A percentile compares a stretch with the other conserved stretches of the same genome.
phyloP scores from a whole-genome alignment of 2,888 invertebrate species.

The Brachylomia viminalis region DNA sequence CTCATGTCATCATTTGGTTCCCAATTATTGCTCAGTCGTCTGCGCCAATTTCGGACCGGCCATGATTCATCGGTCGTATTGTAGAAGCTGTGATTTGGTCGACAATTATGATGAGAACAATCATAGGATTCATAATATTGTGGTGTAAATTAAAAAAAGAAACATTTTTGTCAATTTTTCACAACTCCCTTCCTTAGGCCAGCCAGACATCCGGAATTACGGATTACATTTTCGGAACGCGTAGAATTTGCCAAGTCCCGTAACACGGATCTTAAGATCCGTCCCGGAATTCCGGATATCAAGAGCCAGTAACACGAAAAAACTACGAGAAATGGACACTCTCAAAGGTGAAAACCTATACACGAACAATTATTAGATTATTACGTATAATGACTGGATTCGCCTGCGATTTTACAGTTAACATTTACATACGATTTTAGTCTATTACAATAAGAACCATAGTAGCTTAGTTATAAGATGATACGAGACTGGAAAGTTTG shows the following conservation, averaged over 20 bases:
- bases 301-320: constrained; percentile 37
- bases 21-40: not conserved
- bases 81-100: too few relatives aligned
- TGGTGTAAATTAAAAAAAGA: not conserved
- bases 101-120: not conserved
- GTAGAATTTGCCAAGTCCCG: not conserved
- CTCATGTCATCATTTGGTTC: not conserved
- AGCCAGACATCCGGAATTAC: constrained; percentile 27
- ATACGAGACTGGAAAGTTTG: constrained; percentile 65
- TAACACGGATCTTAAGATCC: constrained; percentile 45
- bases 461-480: constrained; percentile 65
- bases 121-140: not conserved
- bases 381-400: constrained; percentile 70
- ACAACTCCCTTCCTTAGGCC: constrained; percentile 34
- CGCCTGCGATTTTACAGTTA: constrained; percentile 60
- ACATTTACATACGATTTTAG: constrained; percentile 67
- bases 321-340: constrained; percentile 68
- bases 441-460: constrained; percentile 63
- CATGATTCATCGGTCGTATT: not conserved
- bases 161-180: constrained; percentile 6
- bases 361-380: constrained; percentile 63
- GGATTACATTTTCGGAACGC: not conserved
- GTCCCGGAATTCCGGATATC: constrained; percentile 32
- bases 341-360: constrained; percentile 66
- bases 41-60: not conserved